Percentiles rank a stretch among this genome's conserved stretches.
These are phyloP conservation scores for Drosophila testacea DNA, from an alignment of 2,888 invertebrate species.

Conservation along the genomic window DNA sequence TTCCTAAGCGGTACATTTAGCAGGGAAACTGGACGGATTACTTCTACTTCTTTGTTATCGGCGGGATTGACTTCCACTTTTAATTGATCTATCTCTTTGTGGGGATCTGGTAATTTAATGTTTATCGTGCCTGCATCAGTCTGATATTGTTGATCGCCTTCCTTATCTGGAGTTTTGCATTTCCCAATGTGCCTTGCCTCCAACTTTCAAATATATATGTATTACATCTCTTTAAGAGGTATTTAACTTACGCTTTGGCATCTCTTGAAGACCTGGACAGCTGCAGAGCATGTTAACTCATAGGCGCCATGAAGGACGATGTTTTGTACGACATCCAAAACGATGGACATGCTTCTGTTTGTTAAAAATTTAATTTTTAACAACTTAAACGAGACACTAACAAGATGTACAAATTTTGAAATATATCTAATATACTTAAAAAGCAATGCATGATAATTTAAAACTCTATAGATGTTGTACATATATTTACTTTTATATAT, in stretches of 20 bases:
- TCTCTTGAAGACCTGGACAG: constrained; percentile 31
- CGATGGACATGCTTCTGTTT: constrained; percentile 50
- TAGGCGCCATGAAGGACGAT: constrained; percentile 51
- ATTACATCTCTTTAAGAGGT: not conserved
- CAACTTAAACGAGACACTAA: constrained; percentile 1
- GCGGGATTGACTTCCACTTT: not conserved
- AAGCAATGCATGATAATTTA: constrained; percentile 2
- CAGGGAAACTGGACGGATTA: constrained; percentile 8
- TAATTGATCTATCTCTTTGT: not conserved
- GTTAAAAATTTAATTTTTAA: not conserved
- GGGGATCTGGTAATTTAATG: not conserved
- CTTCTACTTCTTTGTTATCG: not conserved
- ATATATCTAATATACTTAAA: constrained; percentile 4
- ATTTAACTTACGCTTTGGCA: constrained; percentile 46
- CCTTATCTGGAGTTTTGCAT: not conserved
- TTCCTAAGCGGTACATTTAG: constrained; percentile 19
- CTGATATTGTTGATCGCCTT: not conserved
- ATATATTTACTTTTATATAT: constrained; percentile 3
- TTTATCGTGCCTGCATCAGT: not conserved
- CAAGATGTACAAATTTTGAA: constrained; percentile 11
- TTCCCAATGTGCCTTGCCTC: not conserved
- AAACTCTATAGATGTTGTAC: not conserved
- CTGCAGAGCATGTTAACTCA: constrained; percentile 48
- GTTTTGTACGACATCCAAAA: constrained; percentile 57
- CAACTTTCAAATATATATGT: constrained; percentile 10